Evolutionary conservation across 2,113 vertebrate genomes (phyloP).

Genomic region (Garra rufa): DNA sequence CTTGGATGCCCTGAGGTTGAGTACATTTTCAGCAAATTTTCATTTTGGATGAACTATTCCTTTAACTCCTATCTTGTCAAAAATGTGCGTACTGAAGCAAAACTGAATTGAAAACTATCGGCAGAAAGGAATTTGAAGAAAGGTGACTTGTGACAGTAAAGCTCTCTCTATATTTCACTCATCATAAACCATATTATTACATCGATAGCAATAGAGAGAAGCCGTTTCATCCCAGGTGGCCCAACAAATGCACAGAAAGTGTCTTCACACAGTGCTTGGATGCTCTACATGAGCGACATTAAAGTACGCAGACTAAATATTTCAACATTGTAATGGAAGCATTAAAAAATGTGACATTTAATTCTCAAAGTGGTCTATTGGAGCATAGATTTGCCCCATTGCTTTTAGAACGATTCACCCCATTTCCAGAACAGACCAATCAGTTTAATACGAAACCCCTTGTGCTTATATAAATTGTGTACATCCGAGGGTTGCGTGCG

Average conservation of each 20-base stretch:
- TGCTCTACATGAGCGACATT: constrained; percentile 29
- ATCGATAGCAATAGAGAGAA: constrained; percentile 21
- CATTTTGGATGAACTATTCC: not conserved
- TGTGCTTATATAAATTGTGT: constrained; percentile 54
- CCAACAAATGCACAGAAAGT: constrained; percentile 9
- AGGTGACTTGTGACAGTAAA: not conserved
- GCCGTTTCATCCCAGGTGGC: constrained; percentile 35
- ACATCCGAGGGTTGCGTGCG: constrained; percentile 51
- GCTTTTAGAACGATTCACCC: constrained; percentile 51
- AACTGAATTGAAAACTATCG: not conserved
- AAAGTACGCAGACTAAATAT: constrained; percentile 44
- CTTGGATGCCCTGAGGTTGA: not conserved
- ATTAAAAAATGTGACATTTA: constrained; percentile 58
- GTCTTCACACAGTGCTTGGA: constrained; percentile 33
- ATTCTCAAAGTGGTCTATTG: constrained; percentile 59
- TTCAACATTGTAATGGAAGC: constrained; percentile 53
- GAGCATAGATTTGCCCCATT: constrained; percentile 49
- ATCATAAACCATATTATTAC: constrained; percentile 35
- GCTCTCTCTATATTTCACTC: constrained; percentile 30
- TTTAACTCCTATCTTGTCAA: not conserved
- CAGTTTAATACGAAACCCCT: constrained; percentile 53
- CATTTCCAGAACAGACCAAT: constrained; percentile 52
- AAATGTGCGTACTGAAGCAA: not conserved
- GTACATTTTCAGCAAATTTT: not conserved
- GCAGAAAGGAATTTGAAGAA: not conserved